These are phyloP conservation scores for Drosophila hamatofila DNA, from an alignment of 2,888 invertebrate genomes.

Conservation along the genomic window DNA sequence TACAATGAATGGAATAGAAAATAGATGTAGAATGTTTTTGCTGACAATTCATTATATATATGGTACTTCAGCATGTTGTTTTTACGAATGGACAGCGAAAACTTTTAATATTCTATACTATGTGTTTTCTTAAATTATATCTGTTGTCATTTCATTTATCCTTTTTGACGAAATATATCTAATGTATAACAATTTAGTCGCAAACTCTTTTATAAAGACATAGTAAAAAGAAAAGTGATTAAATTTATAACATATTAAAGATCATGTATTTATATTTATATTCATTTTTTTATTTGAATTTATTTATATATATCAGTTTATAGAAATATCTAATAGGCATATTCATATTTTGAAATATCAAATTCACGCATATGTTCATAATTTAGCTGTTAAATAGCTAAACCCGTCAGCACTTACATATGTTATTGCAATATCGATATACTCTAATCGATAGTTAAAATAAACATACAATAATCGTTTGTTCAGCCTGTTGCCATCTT, in stretches of 20 bases:
- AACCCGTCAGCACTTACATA: neutral
- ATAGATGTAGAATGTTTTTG: neutral
- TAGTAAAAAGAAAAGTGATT: too few species aligned
- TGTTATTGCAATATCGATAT: constrained; percentile 7
- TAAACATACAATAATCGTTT: neutral
- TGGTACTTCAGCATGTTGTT: too few species aligned
- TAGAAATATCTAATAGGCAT: neutral
- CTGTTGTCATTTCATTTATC: too few species aligned
- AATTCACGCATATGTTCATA: neutral
- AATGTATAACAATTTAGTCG: too few species aligned
- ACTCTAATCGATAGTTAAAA: constrained; percentile 6
- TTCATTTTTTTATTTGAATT: too few species aligned
- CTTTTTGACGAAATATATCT: too few species aligned
- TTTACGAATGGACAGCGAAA: too few species aligned
- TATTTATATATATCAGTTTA: neutral
- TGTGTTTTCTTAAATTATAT: too few species aligned
- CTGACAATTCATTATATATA: neutral
- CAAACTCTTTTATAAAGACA: too few species aligned
- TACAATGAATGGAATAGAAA: neutral
- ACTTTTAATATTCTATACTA: too few species aligned
- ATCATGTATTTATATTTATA: too few species aligned
- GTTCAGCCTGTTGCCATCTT: constrained; percentile 1
- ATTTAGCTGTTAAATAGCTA: neutral
- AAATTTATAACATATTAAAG: too few species aligned
- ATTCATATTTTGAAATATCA: neutral